phyloP scores from a whole-genome alignment of 2,888 invertebrate species.

The Prenolepis imparis region DNA sequence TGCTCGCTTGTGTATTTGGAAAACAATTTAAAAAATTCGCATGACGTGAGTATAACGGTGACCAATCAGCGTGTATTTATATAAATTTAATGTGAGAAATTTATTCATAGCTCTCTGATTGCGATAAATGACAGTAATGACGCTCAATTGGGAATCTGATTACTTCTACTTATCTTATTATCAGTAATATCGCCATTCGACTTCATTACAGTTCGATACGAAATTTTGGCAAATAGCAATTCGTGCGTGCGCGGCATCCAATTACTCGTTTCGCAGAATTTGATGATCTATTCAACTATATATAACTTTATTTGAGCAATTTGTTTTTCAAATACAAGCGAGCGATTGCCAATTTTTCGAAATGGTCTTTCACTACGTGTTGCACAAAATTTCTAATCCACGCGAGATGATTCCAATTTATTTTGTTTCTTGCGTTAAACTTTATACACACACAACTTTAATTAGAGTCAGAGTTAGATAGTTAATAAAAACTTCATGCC shows the following conservation, averaged over 20 bases:
- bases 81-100: constrained; percentile 39
- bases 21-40: background rate
- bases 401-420: background rate
- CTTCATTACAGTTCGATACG: constrained; percentile 29
- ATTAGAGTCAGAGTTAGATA: constrained; percentile 14
- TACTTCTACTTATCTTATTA: constrained; percentile 36
- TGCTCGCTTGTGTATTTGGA: background rate
- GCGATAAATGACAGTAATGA: constrained; percentile 50
- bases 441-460: background rate
- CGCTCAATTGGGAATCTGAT: constrained; percentile 24
- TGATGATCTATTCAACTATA: constrained; percentile 32
- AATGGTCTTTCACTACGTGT: background rate
- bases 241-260: background rate
- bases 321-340: constrained; percentile 1
- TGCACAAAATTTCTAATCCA: constrained; percentile 6
- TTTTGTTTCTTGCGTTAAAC: constrained; percentile 1
- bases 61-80: constrained; percentile 10
- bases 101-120: constrained; percentile 34
- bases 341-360: background rate
- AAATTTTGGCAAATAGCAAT: constrained; percentile 26
- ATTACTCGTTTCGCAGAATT: constrained; percentile 27
- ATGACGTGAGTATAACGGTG: background rate
- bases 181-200: constrained; percentile 39
- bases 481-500: constrained; percentile 26
- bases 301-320: constrained; percentile 5